Evolutionary conservation across 2,797 vertebrate genomes (phyloP), one percentile per base, ranked within the genome.

Genomic region (Rhinichthys osculus): DNA sequence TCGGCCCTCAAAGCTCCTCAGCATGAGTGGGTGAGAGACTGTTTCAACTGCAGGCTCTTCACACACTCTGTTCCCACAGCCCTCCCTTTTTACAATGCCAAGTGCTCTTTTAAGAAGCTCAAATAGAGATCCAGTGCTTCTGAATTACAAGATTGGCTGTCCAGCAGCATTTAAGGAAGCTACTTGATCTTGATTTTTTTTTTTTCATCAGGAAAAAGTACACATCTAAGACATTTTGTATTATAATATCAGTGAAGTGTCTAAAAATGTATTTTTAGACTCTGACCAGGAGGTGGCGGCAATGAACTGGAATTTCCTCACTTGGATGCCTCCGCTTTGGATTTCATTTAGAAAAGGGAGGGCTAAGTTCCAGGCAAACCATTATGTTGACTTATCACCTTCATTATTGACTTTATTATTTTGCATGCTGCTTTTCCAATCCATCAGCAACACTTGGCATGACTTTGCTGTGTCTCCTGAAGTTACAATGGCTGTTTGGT

Each of bases 241-340:
- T 40, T 47, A n/a, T 30, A 2, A 21, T 27, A 3, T 84, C 35
- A 57, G 21, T 19, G 0, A 13, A 27, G 33, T 35, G 1, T 33
- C 8, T 59, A 35, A 38, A 27, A 4, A 50, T 71, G 87, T 69
- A 62, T 33, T 86, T 50, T 83, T 44, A 72, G 57, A 14, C 23
- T 72, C 59, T 90, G 81, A 94, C 95, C 94, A 88, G 91, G 90
- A 83, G 93, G 92, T 5, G 94, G 95, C 19, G 93, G 95, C 81
- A 95, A 84, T 40, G 23, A 85, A 50, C 90, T 88, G 47, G 91
- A 86, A 80, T 93, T 90, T 78, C 93, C 94, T 21, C 85, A 90
- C 67, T 87, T 89, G 85, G 90, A 44, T 3, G 92, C 91, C 23
- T 92, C 90, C 42, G 94, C 79, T 81, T 93, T 47, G 2, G 92